Conservation (phyloP, 2,113 vertebrate species). For the Hyperoodon ampullatus region DNA sequence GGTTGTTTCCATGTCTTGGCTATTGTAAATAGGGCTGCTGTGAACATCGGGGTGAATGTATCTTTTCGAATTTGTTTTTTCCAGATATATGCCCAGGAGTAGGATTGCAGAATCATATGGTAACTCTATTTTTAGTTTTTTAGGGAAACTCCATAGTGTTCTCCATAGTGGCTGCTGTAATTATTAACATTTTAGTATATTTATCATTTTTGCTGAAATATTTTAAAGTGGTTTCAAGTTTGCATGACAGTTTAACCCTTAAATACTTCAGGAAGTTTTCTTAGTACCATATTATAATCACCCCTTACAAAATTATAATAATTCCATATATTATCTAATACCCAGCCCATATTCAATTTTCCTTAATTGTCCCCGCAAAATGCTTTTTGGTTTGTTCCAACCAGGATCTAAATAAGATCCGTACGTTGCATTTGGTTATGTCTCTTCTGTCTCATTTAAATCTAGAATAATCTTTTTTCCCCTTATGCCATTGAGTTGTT, state of each 20-base stretch:
- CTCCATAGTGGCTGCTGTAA: neutral
- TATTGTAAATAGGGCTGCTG: neutral
- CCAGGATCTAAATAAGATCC: neutral
- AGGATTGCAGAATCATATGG: neutral
- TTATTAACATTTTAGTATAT: neutral
- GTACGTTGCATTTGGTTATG: neutral
- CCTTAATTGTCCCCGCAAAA: neutral
- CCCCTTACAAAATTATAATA: neutral
- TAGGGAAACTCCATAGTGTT: neutral
- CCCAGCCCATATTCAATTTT: neutral
- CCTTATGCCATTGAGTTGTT: neutral
- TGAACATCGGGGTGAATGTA: neutral
- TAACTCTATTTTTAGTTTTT: neutral
- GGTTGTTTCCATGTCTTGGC: neutral
- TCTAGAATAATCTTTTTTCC: neutral
- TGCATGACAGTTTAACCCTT: neutral
- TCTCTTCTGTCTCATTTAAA: constrained; percentile 24
- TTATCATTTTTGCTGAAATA: constrained; percentile 5
- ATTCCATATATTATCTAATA: neutral
- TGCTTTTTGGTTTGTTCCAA: constrained; percentile 7
- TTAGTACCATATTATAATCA: neutral
- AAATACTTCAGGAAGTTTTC: neutral
- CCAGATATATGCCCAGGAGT: neutral
- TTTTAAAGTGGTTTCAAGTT: constrained; percentile 19
- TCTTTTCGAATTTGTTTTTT: neutral